Evolutionary conservation across 2,113 vertebrate genomes (phyloP), one percentile per base, ranked within the genome.

Genomic region (Ophthalmolycus amberensis): DNA sequence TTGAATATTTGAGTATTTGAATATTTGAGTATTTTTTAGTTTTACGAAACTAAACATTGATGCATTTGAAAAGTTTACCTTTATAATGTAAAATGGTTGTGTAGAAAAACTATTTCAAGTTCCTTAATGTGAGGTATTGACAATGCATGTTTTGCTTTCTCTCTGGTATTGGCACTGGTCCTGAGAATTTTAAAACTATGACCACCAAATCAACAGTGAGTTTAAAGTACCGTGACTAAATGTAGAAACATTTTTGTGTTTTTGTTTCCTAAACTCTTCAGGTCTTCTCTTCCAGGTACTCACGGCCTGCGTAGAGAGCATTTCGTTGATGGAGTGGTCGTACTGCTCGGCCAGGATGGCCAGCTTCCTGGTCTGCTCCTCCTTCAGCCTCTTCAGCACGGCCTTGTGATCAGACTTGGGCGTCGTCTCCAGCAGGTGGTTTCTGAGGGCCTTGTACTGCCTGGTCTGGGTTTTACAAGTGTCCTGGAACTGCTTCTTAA

Each of bases 281-380:
- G 40, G 15, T 20, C 32, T 68, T 48, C 25, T 59, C 44, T 67
- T 72, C 6, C 14, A 12, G 18, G 18, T 92, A 96, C 97, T 98
- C 90, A 99, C 98, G 34, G 98, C 98, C 94, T 99, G 98, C 25
- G 98, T 99, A 80, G 98, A 99, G 76, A 99, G 97, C 98, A 99
- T 99, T 93, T 99, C 97, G 77, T 98, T 99, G 95, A 99, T 99
- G 94, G 97, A 98, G 95, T 99, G 98, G 95, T 99, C 98, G 66
- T 99, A 99, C 93, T 99, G 98, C 93, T 99, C 98, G 7, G 98
- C 98, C 87, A 99, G 95, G 94, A 99, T 99, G 92, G 98, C 98
- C 94, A 99, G 95, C 91, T 99, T 99, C 86, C 98, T 96, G 60
- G 98, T 99, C 95, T 99, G 98, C 88, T 99, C 98, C 93, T 99